These are phyloP conservation scores for Phaethornis superciliosus DNA, from an alignment of 2,113 vertebrate genomes.

Conservation along the genomic window DNA sequence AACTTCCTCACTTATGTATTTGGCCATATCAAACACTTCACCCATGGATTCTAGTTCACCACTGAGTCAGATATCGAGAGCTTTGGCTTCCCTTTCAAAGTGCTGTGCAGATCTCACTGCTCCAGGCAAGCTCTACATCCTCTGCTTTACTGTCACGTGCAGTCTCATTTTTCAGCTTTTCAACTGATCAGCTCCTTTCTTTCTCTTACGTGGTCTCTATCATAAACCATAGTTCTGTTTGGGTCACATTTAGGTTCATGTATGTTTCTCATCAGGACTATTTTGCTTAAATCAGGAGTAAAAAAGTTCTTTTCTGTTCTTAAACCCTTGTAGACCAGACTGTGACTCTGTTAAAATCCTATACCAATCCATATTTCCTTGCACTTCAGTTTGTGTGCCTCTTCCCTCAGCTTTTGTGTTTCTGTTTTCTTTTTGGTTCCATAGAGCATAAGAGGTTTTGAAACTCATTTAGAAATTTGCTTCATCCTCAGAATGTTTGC, in stretches of 20 bases:
- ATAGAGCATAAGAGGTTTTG: not conserved
- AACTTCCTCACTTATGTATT: not conserved
- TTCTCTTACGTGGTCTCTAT: not conserved
- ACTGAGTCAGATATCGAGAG: not conserved
- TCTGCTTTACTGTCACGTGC: not conserved
- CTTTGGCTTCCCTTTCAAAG: not conserved
- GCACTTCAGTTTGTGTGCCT: not conserved
- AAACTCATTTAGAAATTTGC: not conserved
- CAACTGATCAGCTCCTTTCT: not conserved
- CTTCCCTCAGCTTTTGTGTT: not conserved
- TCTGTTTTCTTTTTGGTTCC: not conserved
- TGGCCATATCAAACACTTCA: not conserved
- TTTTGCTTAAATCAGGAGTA: not conserved
- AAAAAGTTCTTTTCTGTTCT: not conserved
- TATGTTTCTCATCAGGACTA: not conserved
- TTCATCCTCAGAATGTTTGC: not conserved
- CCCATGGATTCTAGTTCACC: not conserved
- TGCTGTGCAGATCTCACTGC: not conserved
- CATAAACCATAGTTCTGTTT: not conserved
- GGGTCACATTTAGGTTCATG: rapidly evolving
- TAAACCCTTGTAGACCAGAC: not conserved
- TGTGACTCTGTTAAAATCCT: not conserved
- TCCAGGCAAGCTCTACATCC: not conserved
- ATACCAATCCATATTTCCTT: not conserved
- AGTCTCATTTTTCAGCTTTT: not conserved